Percentiles rank a stretch among this genome's conserved stretches.
Evolutionary conservation across 2,113 vertebrate genomes (phyloP).

Genomic region (Apodemus sylvaticus): DNA sequence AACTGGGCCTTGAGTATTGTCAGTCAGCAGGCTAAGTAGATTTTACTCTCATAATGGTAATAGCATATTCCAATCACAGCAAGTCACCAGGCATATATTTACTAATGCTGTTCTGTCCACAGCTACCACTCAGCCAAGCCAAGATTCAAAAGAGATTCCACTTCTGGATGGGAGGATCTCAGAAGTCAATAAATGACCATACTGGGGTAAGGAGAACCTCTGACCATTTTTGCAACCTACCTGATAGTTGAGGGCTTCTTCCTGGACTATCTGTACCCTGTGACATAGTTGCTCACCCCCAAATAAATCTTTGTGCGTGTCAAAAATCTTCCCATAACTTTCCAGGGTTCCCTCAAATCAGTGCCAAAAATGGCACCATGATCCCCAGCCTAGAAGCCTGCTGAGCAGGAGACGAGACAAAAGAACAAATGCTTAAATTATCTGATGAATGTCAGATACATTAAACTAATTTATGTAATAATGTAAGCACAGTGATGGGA

Average conservation of each 20-base stretch:
- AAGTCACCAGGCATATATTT: background rate
- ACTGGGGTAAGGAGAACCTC: background rate
- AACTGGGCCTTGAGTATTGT: background rate
- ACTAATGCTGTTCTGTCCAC: background rate
- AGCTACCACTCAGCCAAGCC: background rate
- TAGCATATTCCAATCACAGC: background rate
- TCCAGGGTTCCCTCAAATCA: slow-evolving; percentile 81
- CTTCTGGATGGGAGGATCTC: background rate
- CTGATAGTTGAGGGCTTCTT: background rate
- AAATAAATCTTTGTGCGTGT: slow-evolving; percentile 13
- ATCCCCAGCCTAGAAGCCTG: slow-evolving; percentile 83
- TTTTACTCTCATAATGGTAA: background rate
- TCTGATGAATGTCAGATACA: slow-evolving; percentile 86
- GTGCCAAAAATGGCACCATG: slow-evolving; percentile 82
- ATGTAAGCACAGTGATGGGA: slow-evolving; percentile 87
- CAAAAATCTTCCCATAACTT: slow-evolving; percentile 78
- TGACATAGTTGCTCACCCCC: background rate
- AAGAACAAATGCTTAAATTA: slow-evolving; percentile 87
- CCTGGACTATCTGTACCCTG: background rate
- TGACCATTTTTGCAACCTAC: background rate
- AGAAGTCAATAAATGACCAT: background rate
- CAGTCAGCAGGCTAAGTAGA: background rate
- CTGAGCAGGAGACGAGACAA: slow-evolving; percentile 81
- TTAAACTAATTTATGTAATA: slow-evolving; percentile 91
- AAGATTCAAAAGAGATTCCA: background rate